Base-by-base conservation (phyloP, 2,888 invertebrate species). In the Apoderus coryli region DNA sequence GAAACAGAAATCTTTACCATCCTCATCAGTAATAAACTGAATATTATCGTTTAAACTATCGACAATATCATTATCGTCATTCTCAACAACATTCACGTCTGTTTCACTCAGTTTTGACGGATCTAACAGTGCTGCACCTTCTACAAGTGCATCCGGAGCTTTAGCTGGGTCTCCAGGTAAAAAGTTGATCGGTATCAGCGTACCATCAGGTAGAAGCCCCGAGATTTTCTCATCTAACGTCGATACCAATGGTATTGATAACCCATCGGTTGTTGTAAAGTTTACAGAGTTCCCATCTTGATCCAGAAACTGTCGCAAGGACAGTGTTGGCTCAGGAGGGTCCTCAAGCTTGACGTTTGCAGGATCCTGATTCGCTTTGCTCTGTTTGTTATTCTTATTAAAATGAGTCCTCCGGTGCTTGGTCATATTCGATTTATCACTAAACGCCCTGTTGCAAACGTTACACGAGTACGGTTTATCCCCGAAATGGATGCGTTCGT, bases 361-460 rank as follows among this genome's bases (percentile, higher is more conserved):
- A 26, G 11, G 16, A 7, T n/a, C 22, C 19, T 27, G 27, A 16
- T 10, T 19, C 39, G 72, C 60, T 23, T 73, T 66, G 48, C 84
- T 82, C 1, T 65, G 61, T 48, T 72, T 79, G 2, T 81, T 79
- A 31, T 72, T 71, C 49, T 75, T 73, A 19, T 70, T 72, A 2
- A 72, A 69, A 49, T 77, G 77, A 3, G 67, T 47, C 11, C 76
- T 63, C 45, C 63, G 52, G 54, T 78, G 77, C 50, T 73, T 71
- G 36, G 66, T 66, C 22, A 75, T 59, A 28, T 72, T 67, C 69
- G 69, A 69, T 34, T 69, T 67, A 45, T 73, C 72, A 0, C 71
- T 64, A 53, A 80, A 80, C 6, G 63, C 60, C 40, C 73, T 67
- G 23, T 57, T 54, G 45, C 72, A 59, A 37, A 44, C 53, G 12